Percentiles rank a stretch among this genome's conserved stretches.
These are phyloP conservation scores for Myripristis murdjan DNA, from an alignment of 2,797 vertebrate genomes.

Conservation along the genomic window DNA sequence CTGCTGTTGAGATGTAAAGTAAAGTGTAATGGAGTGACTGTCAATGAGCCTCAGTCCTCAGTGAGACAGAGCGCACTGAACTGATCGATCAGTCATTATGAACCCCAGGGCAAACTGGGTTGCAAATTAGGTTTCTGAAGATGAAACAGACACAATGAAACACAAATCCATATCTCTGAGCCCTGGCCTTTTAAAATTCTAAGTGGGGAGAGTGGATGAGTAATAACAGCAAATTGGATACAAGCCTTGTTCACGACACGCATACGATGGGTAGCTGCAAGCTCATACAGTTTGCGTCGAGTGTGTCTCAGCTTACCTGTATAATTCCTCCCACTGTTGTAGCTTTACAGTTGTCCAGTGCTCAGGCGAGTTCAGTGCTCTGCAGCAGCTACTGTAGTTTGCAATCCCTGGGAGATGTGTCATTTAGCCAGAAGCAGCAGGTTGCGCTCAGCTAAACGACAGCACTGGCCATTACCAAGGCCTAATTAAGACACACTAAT, in stretches of 20 bases:
- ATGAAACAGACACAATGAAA: conserved; percentile 64
- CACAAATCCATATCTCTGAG: conserved; percentile 70
- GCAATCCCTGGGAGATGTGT: conserved; percentile 71
- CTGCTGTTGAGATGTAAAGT: conserved; percentile 44
- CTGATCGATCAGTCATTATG: conserved; percentile 70
- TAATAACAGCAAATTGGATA: conserved; percentile 65
- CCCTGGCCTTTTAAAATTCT: conserved; percentile 23
- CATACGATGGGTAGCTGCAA: conserved; percentile 51
- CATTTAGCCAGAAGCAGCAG: conserved; percentile 76
- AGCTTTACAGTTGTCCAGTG: conserved; percentile 29
- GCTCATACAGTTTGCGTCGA: conserved; percentile 34
- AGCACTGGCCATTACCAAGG: conserved; percentile 76
- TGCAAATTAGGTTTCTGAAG: conserved; percentile 51
- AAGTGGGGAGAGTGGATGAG: conserved; percentile 65
- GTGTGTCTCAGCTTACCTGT: conserved; percentile 25
- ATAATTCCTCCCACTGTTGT: conserved; percentile 7
- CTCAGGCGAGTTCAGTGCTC: conserved; percentile 37
- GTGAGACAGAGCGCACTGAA: conserved; percentile 48
- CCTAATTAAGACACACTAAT: conserved; percentile 88
- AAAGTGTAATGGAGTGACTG: conserved; percentile 59
- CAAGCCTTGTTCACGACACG: conserved; percentile 41
- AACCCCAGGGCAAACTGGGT: conserved; percentile 62
- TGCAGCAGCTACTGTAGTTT: conserved; percentile 41
- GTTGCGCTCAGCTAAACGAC: conserved; percentile 75
- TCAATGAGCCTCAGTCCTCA: conserved; percentile 67